Base-by-base conservation (phyloP, 2,113 vertebrate species). In the Limnothrissa miodon region DNA sequence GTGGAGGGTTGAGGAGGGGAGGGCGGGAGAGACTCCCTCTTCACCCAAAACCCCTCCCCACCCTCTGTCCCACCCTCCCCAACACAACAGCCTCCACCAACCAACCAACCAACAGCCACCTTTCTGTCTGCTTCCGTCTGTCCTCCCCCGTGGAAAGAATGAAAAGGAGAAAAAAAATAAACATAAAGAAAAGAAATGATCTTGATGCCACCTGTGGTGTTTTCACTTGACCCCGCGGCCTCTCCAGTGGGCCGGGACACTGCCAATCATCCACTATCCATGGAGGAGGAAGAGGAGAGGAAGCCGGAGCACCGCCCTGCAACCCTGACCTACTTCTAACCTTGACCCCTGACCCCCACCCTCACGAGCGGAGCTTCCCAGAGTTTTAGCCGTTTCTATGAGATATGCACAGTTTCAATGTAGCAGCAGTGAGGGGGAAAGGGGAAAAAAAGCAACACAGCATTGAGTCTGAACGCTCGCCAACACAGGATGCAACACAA, bases 151-250 rank as follows among this genome's bases (percentile, higher is more conserved):
- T 74, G 66, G 66, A 33, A 33, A 33, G 36, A 25, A 25, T n/a
- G 56, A 25, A 25, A 25, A 66, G 7, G 25, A 66, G 9, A 66
- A 66, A 10, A n/a, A 33, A 29, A 21, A 48, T 17, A 11, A 56
- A 56, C 53, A 56, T 23, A 17, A 21, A 23, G 4, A 56, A 19
- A 56, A 33, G 33, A 33, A 89, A 88, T 88, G 89, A 94, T 94
- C 95, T 95, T 93, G 94, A 94, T 94, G 94, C 95, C 94, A 93
- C 92, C 93, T 90, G 86, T 90, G 90, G 93, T 96, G 94, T 94
- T 94, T 95, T 93, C 96, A 94, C 66, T 74, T 94, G 91, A 96
- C 95, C 92, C 96, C 95, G 96, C 96, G 97, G 97, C 96, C 94
- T 94, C 92, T 94, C 93, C 95, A 93, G 95, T 94, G 95, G 95